Evolutionary conservation across 2,888 invertebrate species (phyloP).

Genomic region (Ormyrus labotus): DNA sequence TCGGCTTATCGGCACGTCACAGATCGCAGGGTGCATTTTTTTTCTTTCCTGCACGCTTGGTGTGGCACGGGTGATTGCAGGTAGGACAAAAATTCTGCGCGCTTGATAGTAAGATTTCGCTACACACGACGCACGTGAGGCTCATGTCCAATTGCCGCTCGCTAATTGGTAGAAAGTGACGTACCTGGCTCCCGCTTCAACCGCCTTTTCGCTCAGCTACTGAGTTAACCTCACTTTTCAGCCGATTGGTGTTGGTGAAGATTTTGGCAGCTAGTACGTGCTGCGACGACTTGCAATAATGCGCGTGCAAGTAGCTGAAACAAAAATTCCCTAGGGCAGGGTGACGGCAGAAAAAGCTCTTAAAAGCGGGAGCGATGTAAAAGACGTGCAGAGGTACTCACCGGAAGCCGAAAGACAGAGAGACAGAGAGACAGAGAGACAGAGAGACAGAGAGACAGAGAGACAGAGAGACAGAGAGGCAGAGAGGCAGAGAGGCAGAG

Average conservation of each 20-base stretch:
- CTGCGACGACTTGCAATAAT: too few species aligned
- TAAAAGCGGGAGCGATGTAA: too few species aligned
- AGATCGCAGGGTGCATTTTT: background rate
- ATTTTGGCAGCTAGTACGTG: too few species aligned
- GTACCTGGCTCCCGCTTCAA: background rate
- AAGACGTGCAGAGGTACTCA: too few species aligned
- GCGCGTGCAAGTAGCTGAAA: too few species aligned
- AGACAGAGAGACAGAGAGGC: conserved; percentile 1
- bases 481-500: conserved; percentile 1
- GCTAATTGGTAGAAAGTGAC: background rate
- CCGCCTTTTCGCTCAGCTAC: too few species aligned
- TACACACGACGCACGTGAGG: background rate
- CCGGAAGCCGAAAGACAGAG: background rate
- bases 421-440: conserved; percentile 9
- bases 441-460: conserved; percentile 9
- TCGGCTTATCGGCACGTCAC: background rate
- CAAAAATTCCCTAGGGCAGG: too few species aligned
- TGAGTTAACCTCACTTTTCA: too few species aligned
- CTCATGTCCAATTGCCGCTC: background rate
- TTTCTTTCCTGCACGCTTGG: background rate
- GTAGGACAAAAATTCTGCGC: background rate
- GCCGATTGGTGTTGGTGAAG: too few species aligned
- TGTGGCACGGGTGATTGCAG: too few species aligned
- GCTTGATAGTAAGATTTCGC: background rate
- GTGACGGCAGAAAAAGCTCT: too few species aligned